Conservation (phyloP, 2,113 vertebrate species). For the Scartelaos histophorus region DNA sequence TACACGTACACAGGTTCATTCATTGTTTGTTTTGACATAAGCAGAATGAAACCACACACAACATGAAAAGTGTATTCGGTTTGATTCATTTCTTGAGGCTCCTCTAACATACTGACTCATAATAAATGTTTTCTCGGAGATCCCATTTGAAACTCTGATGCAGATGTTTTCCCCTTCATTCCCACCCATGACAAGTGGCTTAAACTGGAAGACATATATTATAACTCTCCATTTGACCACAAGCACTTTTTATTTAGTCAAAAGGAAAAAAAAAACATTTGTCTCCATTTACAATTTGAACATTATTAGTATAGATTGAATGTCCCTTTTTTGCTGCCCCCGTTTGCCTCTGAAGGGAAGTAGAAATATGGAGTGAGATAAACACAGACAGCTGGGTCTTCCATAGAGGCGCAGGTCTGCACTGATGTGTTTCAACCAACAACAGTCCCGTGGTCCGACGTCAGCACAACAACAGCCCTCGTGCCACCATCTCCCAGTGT, state of each 20-base stretch:
- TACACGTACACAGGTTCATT: not conserved
- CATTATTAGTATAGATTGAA: no score
- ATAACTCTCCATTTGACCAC: not conserved
- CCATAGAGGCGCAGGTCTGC: slow-evolving; percentile 54
- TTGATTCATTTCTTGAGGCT: no score
- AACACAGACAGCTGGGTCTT: slow-evolving; percentile 58
- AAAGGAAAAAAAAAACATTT: slow-evolving; percentile 30
- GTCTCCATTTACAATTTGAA: no score
- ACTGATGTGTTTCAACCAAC: slow-evolving; percentile 63
- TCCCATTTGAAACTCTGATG: no score
- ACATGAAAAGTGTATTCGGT: not conserved
- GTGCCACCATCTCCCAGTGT: not conserved
- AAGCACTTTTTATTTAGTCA: not conserved
- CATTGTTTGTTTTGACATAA: not conserved
- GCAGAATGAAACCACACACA: not conserved
- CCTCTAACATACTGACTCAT: no score
- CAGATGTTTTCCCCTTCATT: no score
- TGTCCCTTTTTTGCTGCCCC: no score
- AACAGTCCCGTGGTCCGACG: slow-evolving; percentile 61
- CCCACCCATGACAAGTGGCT: no score
- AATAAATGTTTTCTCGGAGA: no score
- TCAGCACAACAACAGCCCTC: slow-evolving; percentile 51
- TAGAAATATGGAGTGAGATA: slow-evolving; percentile 55
- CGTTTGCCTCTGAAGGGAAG: not conserved
- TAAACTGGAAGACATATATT: no score